Percentiles rank a stretch among this genome's conserved stretches.
phyloP scores from a whole-genome alignment of 2,888 invertebrate genomes.

The Catotricha subobsoleta region DNA sequence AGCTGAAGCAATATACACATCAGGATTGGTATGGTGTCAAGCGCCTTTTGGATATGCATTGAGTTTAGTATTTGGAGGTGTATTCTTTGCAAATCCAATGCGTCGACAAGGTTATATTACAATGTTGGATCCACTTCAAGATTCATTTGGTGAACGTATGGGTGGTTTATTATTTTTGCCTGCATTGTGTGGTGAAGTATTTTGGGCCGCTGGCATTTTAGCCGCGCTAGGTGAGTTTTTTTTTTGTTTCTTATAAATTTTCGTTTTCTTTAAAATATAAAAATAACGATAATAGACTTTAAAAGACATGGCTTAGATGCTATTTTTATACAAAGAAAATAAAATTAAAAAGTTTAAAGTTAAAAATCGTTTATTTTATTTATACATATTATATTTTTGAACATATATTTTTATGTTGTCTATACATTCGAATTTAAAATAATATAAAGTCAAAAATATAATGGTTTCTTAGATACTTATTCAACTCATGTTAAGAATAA shows the following conservation, averaged over 20 bases:
- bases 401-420: neutral
- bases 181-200: conserved; percentile 92
- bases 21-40: conserved; percentile 91
- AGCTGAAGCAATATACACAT: conserved; percentile 88
- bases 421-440: no score
- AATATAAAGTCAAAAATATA: no score
- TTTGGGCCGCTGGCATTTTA: conserved; percentile 97
- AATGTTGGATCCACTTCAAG: conserved; percentile 96
- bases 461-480: no score
- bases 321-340: no score
- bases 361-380: neutral
- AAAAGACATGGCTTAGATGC: no score
- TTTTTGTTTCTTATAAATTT: neutral
- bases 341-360: no score
- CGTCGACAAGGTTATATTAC: conserved; percentile 93
- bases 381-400: neutral
- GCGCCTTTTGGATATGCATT: conserved; percentile 98
- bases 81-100: conserved; percentile 98
- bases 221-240: conserved; percentile 62
- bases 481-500: no score
- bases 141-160: conserved; percentile 92
- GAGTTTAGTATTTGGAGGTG: conserved; percentile 86
- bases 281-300: no score
- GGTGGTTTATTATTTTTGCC: conserved; percentile 92
- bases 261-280: no score